Evolutionary conservation across 2,888 invertebrate species (phyloP).

Genomic region (Spodoptera littoralis): DNA sequence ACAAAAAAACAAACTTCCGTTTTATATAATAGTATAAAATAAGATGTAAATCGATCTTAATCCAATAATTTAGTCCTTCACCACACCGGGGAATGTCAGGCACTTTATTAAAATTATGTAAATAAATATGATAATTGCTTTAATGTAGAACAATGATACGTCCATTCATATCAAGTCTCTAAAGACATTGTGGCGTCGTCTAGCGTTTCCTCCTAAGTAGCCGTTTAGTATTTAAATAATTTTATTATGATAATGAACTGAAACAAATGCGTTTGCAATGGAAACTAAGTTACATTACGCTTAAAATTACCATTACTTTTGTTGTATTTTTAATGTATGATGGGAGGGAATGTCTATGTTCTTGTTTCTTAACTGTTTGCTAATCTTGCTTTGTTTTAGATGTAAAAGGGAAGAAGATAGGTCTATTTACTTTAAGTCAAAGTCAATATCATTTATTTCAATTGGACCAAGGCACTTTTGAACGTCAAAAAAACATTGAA

Average conservation of each 20-base stretch:
- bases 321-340: slow-evolving; percentile 25
- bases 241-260: slow-evolving; percentile 50
- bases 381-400: too few relatives aligned
- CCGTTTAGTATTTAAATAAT: slow-evolving; percentile 46
- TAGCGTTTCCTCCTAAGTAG: slow-evolving; percentile 18
- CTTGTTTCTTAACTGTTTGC: not conserved
- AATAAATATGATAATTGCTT: not conserved
- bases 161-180: slow-evolving; percentile 22
- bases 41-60: too few relatives aligned
- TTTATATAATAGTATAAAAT: too few relatives aligned
- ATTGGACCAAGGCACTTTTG: too few relatives aligned
- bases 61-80: too few relatives aligned
- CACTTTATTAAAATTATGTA: too few relatives aligned
- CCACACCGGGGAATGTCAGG: too few relatives aligned
- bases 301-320: slow-evolving; percentile 43
- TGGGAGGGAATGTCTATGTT: slow-evolving; percentile 14
- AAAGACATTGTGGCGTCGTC: slow-evolving; percentile 22
- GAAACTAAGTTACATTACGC: slow-evolving; percentile 34
- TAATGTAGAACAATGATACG: not conserved
- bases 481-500: too few relatives aligned
- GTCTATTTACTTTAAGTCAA: too few relatives aligned
- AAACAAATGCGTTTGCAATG: slow-evolving; percentile 50
- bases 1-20: too few relatives aligned
- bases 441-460: too few relatives aligned
- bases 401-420: too few relatives aligned